Conservation (phyloP, 2,797 vertebrate genomes). For the Lophotriccus pileatus region DNA sequence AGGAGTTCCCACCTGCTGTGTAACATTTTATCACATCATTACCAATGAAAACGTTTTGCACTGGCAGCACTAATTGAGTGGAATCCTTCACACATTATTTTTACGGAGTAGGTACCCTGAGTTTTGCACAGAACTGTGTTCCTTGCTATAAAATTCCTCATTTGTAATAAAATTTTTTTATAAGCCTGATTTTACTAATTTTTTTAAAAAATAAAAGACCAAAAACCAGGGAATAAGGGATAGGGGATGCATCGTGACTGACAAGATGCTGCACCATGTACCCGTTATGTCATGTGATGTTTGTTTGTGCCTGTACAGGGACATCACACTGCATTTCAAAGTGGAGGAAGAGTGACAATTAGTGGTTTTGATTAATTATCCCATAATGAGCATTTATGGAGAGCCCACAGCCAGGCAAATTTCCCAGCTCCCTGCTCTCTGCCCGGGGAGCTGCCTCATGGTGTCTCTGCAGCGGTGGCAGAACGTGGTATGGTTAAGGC, state of each 20-base stretch:
- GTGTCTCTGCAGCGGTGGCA: fast-evolving
- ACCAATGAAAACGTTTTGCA: conserved; percentile 22
- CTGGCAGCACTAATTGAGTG: neutral
- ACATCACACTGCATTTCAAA: fast-evolving
- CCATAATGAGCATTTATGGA: neutral
- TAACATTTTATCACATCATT: conserved; percentile 15
- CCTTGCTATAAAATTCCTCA: neutral
- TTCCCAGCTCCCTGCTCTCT: neutral
- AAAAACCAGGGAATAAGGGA: neutral
- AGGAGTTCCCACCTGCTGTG: conserved; percentile 44
- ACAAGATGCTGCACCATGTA: neutral
- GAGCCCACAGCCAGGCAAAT: neutral
- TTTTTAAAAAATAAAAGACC: neutral
- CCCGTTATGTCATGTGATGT: fast-evolving
- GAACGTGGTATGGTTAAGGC: fast-evolving
- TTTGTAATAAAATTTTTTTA: neutral
- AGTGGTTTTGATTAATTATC: neutral
- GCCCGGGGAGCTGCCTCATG: fast-evolving
- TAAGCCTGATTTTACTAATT: neutral
- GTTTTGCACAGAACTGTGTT: neutral
- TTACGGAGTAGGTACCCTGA: neutral
- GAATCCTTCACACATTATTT: neutral
- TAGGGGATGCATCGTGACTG: too few relatives aligned
- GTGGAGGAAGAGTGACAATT: fast-evolving
- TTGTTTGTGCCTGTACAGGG: neutral